Evolutionary conservation across 2,888 invertebrate species (phyloP).

Genomic region (Tromatobia lineatoria): DNA sequence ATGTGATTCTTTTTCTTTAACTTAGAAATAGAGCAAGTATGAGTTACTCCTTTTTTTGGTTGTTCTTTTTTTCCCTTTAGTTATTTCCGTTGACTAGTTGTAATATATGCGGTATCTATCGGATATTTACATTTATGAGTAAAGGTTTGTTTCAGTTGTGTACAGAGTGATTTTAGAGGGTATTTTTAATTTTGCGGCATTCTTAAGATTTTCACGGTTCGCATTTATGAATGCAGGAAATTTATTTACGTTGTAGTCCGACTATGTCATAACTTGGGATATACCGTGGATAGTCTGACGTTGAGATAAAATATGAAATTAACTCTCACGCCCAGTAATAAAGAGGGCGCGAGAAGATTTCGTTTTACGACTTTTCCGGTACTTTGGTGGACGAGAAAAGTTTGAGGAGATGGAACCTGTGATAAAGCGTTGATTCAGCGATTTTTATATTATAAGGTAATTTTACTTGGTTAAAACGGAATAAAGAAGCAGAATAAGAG

Average conservation of each 20-base stretch:
- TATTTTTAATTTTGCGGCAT: too few species aligned
- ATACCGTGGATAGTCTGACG: background rate
- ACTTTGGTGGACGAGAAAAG: slow-evolving; percentile 27
- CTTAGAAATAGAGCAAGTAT: too few species aligned
- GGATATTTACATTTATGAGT: too few species aligned
- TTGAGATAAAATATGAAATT: slow-evolving; percentile 17
- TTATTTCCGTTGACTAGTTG: too few species aligned
- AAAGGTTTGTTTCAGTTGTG: too few species aligned
- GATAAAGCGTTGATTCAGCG: slow-evolving; percentile 21
- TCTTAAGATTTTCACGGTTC: too few species aligned
- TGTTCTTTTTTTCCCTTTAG: too few species aligned
- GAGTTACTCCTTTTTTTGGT: too few species aligned
- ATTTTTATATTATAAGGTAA: slow-evolving; percentile 26
- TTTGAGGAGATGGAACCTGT: background rate
- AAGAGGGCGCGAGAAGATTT: background rate
- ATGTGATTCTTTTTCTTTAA: too few species aligned
- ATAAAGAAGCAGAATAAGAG: slow-evolving; percentile 1
- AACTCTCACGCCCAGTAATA: background rate
- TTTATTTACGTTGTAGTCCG: slow-evolving; percentile 1
- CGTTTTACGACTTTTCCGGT: slow-evolving; percentile 5
- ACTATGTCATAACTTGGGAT: slow-evolving; percentile 6
- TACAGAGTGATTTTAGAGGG: too few species aligned
- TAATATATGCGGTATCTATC: too few species aligned
- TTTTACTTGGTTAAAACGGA: background rate
- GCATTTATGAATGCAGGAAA: background rate